Evolutionary conservation across 2,113 vertebrate genomes (phyloP).

Genomic region (Cryptotis parvus): DNA sequence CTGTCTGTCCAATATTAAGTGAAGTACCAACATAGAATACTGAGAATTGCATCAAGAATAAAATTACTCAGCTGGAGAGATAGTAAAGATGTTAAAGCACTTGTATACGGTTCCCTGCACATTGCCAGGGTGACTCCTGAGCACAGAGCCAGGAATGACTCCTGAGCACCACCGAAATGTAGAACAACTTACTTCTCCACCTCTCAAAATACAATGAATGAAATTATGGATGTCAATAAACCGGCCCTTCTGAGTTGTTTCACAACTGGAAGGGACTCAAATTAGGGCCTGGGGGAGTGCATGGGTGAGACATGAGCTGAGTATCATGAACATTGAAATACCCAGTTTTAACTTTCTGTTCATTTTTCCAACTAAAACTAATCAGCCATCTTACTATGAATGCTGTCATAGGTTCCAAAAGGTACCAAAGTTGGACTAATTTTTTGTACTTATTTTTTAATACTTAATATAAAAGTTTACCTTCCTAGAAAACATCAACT

Average conservation of each 20-base stretch:
- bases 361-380: neutral
- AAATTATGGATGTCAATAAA: neutral
- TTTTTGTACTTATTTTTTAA: no score
- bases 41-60: no score
- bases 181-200: no score
- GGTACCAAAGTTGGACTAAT: no score
- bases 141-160: no score
- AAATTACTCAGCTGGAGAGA: no score
- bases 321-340: neutral
- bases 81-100: no score
- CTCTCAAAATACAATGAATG: neutral
- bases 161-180: no score
- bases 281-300: neutral
- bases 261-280: neutral
- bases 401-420: neutral
- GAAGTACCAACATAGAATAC: neutral
- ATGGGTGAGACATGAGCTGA: neutral
- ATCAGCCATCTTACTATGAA: neutral
- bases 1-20: neutral
- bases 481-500: no score
- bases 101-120: no score
- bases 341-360: neutral
- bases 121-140: no score
- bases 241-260: neutral
- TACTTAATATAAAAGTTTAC: no score